Evolutionary conservation across 1,140 invertebrate genomes (phyloP).

Genomic region (Ptiloglossa arizonensis): DNA sequence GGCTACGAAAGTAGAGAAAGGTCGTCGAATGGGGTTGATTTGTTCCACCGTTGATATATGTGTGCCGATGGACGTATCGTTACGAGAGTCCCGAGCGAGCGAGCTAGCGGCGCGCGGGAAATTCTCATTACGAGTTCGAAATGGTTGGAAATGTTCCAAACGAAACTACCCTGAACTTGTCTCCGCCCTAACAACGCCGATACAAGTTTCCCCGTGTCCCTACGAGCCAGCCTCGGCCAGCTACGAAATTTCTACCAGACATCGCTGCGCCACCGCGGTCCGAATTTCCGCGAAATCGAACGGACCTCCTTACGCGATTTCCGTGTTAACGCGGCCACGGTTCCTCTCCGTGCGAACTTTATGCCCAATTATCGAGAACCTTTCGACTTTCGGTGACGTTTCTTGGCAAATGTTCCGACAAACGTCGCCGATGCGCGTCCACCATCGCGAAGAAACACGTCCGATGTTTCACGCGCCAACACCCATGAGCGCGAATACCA

Average conservation of each 20-base stretch:
- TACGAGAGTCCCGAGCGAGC: conserved; percentile 13
- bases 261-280: neutral
- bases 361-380: conserved; percentile 36
- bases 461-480: too few species aligned
- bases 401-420: neutral
- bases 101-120: conserved; percentile 21
- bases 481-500: too few species aligned
- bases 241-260: conserved; percentile 46
- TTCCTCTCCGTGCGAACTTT: neutral
- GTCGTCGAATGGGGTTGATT: conserved; percentile 36
- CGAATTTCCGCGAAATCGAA: conserved; percentile 49
- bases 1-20: conserved; percentile 1
- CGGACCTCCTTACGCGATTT: neutral
- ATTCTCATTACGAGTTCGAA: conserved; percentile 46
- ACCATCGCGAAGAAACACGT: too few species aligned
- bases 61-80: conserved; percentile 16
- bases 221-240: conserved; percentile 1
- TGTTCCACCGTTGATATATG: conserved; percentile 29
- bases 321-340: neutral
- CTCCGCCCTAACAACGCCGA: conserved; percentile 27
- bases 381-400: neutral
- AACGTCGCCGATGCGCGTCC: neutral
- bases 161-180: conserved; percentile 44
- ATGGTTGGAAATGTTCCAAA: conserved; percentile 59
- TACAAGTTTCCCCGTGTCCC: neutral